A percentile compares a stretch with the other conserved stretches of the same genome.
phyloP scores from a whole-genome alignment of 2,113 vertebrate genomes.

The Ornithorhynchus anatinus region DNA sequence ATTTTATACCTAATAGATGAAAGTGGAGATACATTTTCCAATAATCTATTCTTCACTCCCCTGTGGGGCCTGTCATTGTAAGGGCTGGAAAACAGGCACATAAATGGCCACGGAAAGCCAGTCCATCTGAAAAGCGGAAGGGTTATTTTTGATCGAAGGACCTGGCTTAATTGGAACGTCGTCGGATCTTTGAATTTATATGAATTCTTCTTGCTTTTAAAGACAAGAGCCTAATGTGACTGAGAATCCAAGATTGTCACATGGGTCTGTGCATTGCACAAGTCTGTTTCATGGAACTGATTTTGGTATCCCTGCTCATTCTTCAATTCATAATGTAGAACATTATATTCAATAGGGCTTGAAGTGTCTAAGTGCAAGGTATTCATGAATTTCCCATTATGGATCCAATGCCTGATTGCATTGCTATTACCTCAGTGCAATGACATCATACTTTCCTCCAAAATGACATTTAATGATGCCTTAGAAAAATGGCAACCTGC shows the following conservation, averaged over 20 bases:
- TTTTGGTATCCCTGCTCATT: constrained; percentile 13
- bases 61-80: constrained; percentile 24
- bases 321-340: not conserved
- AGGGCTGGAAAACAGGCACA: constrained; percentile 33
- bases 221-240: not conserved
- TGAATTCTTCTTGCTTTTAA: constrained; percentile 37
- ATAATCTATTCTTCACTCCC: constrained; percentile 41
- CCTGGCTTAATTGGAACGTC: not conserved
- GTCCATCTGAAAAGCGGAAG: constrained; percentile 36
- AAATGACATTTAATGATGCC: not conserved
- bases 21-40: constrained; percentile 50
- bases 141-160: constrained; percentile 40
- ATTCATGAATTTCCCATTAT: not conserved
- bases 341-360: too few species aligned
- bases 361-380: not conserved
- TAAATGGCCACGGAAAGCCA: constrained; percentile 23
- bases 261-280: too few species aligned
- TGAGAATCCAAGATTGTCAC: not conserved
- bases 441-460: fast-evolving
- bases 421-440: not conserved
- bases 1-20: constrained; percentile 30
- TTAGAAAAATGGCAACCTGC: not conserved
- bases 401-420: fast-evolving
- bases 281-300: not conserved
- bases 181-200: constrained; percentile 37